Base-by-base conservation (phyloP, 2,888 invertebrate species). In the Chrysina gloriosa region DNA sequence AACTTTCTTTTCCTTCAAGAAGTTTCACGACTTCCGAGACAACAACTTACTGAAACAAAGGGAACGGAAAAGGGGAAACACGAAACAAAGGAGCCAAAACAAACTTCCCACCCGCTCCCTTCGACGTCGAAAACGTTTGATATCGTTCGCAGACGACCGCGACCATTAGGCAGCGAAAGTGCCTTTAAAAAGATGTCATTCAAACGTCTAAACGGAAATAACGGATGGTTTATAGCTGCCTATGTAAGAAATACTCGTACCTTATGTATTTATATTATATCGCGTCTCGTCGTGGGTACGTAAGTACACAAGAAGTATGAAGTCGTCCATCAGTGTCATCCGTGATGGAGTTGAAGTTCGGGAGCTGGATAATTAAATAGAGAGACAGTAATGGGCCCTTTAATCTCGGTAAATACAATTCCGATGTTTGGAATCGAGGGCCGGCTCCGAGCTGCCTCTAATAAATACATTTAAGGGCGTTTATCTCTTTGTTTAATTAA, bases 291-390 rank as follows among this genome's bases (percentile, higher is more conserved):
- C 23, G n/a, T 19, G 23, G 21, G 5, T 36, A 36, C n/a, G n/a
- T 34, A 47, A 19, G 23, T 21, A 50, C 29, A 50, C 19, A 27
- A 29, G 50, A 50, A 58, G 42, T 58, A 58, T 39, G 39, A 58
- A 58, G 58, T 58, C 58, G 58, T 58, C 39, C 58, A 58, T 58
- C 58, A 58, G 58, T 58, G 58, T 58, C 58, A 58, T 19, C 25
- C n/a, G 23, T 58, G 58, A 58, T 39, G 58, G 58, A 58, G 58
- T 58, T 58, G 58, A 50, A 50, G 27, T 27, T 29, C 1, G 14
- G 27, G 27, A 16, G 23, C 2, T 39, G 39, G 58, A 58, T 58
- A 58, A 58, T 58, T 58, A 58, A 58, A 58, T 58, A 39, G 58
- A 58, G 39, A 58, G 25, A 23, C 58, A 23, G 58, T 58, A 58